These are phyloP conservation scores for Chamaetylas fuelleborni DNA, from an alignment of 2,113 vertebrate genomes.

Conservation along the genomic window DNA sequence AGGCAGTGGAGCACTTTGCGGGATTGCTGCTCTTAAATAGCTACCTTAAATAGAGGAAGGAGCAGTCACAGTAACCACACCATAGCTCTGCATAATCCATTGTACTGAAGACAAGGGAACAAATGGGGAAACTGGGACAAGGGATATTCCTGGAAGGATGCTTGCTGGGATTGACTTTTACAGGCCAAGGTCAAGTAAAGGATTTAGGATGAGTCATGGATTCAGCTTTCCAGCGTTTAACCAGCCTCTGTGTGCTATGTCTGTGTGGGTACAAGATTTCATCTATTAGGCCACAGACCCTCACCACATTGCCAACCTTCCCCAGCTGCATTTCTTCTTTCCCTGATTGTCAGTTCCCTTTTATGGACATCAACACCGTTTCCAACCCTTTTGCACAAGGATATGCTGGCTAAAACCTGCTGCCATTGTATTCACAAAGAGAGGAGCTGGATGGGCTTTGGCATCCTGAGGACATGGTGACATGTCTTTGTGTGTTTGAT, in stretches of 20 bases:
- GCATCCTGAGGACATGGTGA: not conserved
- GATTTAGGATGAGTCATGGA: not conserved
- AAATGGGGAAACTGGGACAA: not conserved
- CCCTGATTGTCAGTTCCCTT: not conserved
- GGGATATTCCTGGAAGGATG: not conserved
- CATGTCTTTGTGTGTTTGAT: not conserved
- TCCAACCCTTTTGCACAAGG: not conserved
- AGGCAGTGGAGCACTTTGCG: not conserved
- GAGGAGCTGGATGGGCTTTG: not conserved
- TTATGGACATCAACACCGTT: not conserved
- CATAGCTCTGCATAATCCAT: not conserved
- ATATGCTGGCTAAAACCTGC: not conserved
- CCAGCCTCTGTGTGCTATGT: not conserved
- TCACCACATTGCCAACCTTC: not conserved
- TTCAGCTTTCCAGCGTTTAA: not conserved
- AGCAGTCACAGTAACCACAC: not conserved
- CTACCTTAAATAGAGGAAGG: not conserved
- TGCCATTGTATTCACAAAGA: not conserved
- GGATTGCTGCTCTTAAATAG: not conserved
- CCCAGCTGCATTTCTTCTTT: not conserved
- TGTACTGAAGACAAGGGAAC: not conserved
- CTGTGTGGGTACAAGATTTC: not conserved
- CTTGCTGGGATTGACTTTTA: not conserved
- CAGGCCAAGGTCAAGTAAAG: not conserved
- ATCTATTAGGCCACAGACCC: not conserved